phyloP scores from a whole-genome alignment of 2,113 vertebrate species.

The Aphyosemion australe region DNA sequence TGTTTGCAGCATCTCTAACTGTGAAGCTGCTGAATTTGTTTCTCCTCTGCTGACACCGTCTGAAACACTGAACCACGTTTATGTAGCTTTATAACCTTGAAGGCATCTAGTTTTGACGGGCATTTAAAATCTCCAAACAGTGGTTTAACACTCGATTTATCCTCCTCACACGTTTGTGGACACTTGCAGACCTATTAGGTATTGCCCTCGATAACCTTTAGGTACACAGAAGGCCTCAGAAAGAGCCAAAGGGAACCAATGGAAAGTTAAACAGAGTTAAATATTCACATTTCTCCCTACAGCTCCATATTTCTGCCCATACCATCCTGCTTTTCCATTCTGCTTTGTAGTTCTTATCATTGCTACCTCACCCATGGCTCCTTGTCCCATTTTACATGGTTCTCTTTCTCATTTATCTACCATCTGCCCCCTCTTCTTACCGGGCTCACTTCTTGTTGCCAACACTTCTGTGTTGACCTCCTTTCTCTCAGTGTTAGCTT shows the following conservation, averaged over 20 bases:
- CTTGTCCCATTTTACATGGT: constrained; percentile 36
- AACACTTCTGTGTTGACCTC: constrained; percentile 4
- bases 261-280: constrained; percentile 66
- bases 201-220: constrained; percentile 36
- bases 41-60: not conserved
- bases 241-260: constrained; percentile 30
- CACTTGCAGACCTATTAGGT: not conserved
- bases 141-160: constrained; percentile 4
- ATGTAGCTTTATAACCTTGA: not conserved
- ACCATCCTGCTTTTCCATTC: constrained; percentile 5
- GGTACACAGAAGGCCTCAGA: constrained; percentile 36
- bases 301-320: constrained; percentile 19
- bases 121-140: constrained; percentile 3
- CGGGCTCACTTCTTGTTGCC: constrained; percentile 11
- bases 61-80: not conserved
- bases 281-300: constrained; percentile 53
- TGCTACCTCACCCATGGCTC: constrained; percentile 21
- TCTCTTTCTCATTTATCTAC: constrained; percentile 9
- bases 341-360: not conserved
- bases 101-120: not conserved
- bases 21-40: not conserved
- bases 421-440: not conserved
- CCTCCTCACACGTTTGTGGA: constrained; percentile 2
- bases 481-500: constrained; percentile 4
- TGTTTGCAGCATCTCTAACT: not conserved